Conservation (phyloP, 2,797 vertebrate genomes). For the Apogon talboti region DNA sequence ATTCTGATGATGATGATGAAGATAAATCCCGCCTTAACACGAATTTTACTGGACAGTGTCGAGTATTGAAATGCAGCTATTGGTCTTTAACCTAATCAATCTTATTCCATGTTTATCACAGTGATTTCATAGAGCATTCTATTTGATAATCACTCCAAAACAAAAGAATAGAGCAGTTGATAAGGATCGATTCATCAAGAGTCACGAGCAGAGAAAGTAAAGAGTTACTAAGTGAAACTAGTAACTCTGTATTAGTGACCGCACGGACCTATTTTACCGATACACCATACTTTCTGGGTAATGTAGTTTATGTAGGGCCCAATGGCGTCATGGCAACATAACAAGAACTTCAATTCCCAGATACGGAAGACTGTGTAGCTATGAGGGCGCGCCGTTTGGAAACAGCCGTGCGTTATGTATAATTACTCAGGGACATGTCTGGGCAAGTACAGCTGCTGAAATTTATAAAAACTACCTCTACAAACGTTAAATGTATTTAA, state of each 20-base stretch:
- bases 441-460: constrained; percentile 47
- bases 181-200: background rate
- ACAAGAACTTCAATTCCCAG: constrained; percentile 55
- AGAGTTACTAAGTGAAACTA: background rate
- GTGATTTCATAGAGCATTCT: background rate
- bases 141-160: background rate
- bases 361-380: constrained; percentile 29
- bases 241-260: background rate
- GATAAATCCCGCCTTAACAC: constrained; percentile 35
- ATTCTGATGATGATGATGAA: constrained; percentile 29
- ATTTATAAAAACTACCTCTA: background rate
- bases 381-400: constrained; percentile 46
- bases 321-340: accelerated
- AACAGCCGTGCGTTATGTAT: constrained; percentile 11
- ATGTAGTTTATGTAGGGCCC: constrained; percentile 42
- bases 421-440: constrained; percentile 28
- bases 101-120: background rate
- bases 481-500: background rate
- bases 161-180: background rate
- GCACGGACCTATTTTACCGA: constrained; percentile 40
- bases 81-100: constrained; percentile 44
- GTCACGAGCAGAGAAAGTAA: background rate
- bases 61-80: constrained; percentile 14
- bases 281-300: constrained; percentile 45
- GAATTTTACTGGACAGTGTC: constrained; percentile 45